Base-by-base conservation (phyloP, 1,140 invertebrate species). In the Asobara japonica region DNA sequence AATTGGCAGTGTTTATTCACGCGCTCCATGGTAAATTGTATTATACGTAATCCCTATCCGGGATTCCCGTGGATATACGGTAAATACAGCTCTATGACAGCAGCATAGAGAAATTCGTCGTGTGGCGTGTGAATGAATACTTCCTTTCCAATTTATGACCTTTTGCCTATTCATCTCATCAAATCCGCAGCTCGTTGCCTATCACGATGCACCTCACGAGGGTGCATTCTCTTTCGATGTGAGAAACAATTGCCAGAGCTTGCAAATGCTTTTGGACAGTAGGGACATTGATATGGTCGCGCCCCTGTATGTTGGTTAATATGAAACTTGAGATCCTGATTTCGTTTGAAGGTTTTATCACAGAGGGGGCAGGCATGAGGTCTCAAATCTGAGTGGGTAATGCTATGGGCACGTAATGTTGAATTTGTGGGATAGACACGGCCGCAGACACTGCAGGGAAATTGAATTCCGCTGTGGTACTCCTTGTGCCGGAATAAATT, bases 301-400 rank as follows among this genome's bases (percentile, higher is more conserved):
- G 91, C 93, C 45, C 94, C 94, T 18, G 93, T 95, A 81, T 96
- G 94, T 78, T 93, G 92, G 82, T 94, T 93, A 75, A 93, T 91
- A 81, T 94, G 93, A 83, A 94, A 93, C 89, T 93, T 93, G 70
- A 94, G 85, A 84, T 93, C 92, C 83, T 93, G 92, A 84, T 92
- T 93, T 66, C 92, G 88, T 80, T 94, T 94, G 76, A 94, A 94
- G 11, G 90, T 92, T 83, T 93, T 94, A 79, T 92, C 91, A 82
- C 93, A 93, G 36, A 92, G 82, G 56, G 90, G 89, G 84, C 93
- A 94, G 48, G 91, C 89, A 76, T 92, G 92, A 0, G 93, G 92
- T 72, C 92, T 86, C 48, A 92, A 84, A 78, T 91, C 89, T 65
- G 92, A 93, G 75, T 94, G 93, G 5, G 92, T 92, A 69, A 94